Evolutionary conservation across 1,140 invertebrate genomes (phyloP).

Genomic region (Diorhabda carinulata): DNA sequence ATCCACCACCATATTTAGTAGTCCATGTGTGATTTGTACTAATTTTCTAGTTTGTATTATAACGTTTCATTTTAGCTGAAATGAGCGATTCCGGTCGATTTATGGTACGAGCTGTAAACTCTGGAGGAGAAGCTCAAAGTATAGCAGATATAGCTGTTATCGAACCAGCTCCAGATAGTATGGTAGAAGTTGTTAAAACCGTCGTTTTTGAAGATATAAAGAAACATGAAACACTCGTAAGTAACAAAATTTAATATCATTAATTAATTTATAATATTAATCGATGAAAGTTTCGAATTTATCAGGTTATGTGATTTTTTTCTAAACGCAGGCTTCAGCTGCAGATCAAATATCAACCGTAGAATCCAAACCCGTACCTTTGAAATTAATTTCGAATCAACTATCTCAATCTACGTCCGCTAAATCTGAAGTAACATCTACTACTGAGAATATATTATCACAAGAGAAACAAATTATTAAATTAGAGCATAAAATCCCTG

Average conservation of each 20-base stretch:
- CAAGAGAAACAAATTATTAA: conserved; percentile 38
- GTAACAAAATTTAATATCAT: conserved; percentile 11
- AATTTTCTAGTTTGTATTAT: conserved; percentile 6
- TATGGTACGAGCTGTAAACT: conserved; percentile 67
- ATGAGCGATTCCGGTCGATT: conserved; percentile 66
- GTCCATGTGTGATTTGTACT: neutral
- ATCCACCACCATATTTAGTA: neutral
- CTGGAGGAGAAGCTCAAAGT: conserved; percentile 71
- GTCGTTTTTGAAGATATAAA: conserved; percentile 58
- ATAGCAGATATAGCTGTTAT: conserved; percentile 72
- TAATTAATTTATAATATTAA: too few species aligned
- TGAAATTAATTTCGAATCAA: conserved; percentile 19
- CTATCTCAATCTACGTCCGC: conserved; percentile 33
- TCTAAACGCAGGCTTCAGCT: conserved; percentile 38
- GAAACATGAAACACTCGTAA: conserved; percentile 47
- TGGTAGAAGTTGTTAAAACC: conserved; percentile 64
- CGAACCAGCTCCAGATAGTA: conserved; percentile 64
- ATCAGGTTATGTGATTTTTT: neutral
- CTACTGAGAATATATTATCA: conserved; percentile 36
- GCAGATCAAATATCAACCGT: conserved; percentile 40
- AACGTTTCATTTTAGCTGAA: conserved; percentile 48
- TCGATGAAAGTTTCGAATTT: too few species aligned
- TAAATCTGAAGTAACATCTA: conserved; percentile 38
- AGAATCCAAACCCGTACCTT: conserved; percentile 27
- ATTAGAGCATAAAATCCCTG: conserved; percentile 37